Evolutionary conservation across 2,113 vertebrate species (phyloP), one percentile per base, ranked within the genome.

Genomic region (Paradisaea rubra): DNA sequence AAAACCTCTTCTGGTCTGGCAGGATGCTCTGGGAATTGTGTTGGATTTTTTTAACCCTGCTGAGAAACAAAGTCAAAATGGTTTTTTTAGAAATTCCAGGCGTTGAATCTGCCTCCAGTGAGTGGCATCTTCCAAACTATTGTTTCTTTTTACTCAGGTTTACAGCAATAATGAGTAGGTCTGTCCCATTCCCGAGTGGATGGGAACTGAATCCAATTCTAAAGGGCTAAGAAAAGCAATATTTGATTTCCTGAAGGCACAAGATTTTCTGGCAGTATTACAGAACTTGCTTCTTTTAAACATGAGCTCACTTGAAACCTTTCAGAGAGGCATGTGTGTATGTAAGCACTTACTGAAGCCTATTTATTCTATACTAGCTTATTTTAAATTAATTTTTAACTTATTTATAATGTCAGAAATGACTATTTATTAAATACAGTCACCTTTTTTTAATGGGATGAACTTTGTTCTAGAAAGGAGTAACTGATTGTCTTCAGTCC

Each of bases 181-280:
- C 79, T 84, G 76, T 80, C 88, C 89, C 66, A 41, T 56, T 87
- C 54, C 33, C 0, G 0, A 70, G 78, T 8, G 81, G 89, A 47
- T 89, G 89, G 96, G 91, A 79, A 70, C 50, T 15, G 54, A 93
- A 59, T 74, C 77, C 35, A 81, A 25, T 63, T 31, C 28, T 44
- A 86, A 97, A 97, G 97, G 97, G 97, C 97, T 97, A 97, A 93
- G 89, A 91, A 89, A 97, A 97, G 96, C 96, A 97, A 97, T 97
- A 97, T 88, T 91, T 96, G 71, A 76, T 81, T 95, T 97, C 93
- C 94, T 90, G 80, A 92, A 94, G 94, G 97, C 94, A 97, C 96
- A 97, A 73, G 50, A 33, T 74, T 88, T 91, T 89, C 77, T 84
- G 82, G 69, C 91, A 92, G 89, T 91, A 53, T 93, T 93, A 47